Evolutionary conservation across 1,140 invertebrate genomes (phyloP).

Genomic region (Mactra quadrangularis): DNA sequence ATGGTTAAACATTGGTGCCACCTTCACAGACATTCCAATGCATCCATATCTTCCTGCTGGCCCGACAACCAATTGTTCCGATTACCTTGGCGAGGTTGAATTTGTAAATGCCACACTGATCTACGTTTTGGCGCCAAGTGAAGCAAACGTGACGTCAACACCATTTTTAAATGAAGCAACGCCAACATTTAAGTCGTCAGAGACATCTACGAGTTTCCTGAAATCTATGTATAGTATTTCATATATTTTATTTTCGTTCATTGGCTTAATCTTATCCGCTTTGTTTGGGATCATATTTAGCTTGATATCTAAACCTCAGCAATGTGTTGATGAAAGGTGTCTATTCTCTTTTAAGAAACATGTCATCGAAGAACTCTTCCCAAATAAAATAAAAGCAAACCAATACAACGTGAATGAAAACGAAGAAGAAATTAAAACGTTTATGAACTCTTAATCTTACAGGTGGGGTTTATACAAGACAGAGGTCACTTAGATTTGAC

Average conservation of each 20-base stretch:
- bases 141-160: neutral
- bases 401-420: too few relatives aligned
- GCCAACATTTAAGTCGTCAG: neutral
- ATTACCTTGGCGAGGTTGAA: too few relatives aligned
- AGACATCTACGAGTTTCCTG: too few relatives aligned
- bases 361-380: too few relatives aligned
- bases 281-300: neutral
- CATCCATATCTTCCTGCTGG: constrained; percentile 5
- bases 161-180: neutral
- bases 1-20: constrained; percentile 14
- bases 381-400: too few relatives aligned
- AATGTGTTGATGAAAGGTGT: neutral
- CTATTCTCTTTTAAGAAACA: constrained; percentile 24
- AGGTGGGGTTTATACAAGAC: too few relatives aligned
- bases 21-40: constrained; percentile 7
- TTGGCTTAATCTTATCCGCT: neutral
- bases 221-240: constrained; percentile 7
- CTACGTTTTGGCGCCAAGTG: neutral
- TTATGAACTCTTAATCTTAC: too few relatives aligned
- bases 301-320: neutral
- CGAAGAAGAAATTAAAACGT: neutral
- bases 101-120: neutral
- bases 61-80: neutral
- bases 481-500: too few relatives aligned
- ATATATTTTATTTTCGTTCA: neutral